Evolutionary conservation across 2,888 invertebrate species (phyloP).

Genomic region (Eurytoma adleriae): DNA sequence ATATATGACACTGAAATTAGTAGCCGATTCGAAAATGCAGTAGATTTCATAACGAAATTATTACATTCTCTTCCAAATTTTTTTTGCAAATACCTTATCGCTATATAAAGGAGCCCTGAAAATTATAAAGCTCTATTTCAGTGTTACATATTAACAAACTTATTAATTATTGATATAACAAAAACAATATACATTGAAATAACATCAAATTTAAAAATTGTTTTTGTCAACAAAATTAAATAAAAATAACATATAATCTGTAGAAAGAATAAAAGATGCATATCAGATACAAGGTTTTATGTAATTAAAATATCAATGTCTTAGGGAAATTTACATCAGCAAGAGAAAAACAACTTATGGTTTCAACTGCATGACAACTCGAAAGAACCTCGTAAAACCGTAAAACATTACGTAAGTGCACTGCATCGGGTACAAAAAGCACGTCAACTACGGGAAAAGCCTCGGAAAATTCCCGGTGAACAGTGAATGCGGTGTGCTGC

Average conservation of each 20-base stretch:
- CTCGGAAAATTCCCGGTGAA: slow-evolving; percentile 3
- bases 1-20: no score
- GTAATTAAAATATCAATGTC: not conserved
- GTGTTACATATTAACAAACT: no score
- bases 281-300: not conserved
- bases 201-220: not conserved
- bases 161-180: not conserved
- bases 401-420: slow-evolving; percentile 13
- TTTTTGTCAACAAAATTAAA: not conserved
- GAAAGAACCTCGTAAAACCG: not conserved
- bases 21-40: no score
- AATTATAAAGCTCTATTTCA: no score
- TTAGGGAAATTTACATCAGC: not conserved
- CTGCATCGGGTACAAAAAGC: not conserved
- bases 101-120: no score
- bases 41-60: no score
- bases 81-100: no score
- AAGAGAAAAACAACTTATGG: not conserved
- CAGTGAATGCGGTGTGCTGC: slow-evolving; percentile 7
- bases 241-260: not conserved
- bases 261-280: not conserved
- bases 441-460: not conserved
- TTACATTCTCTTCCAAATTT: no score
- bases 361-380: not conserved
- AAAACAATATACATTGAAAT: no score